Evolutionary conservation across 2,797 vertebrate species (phyloP), one percentile per base, ranked within the genome.

Genomic region (Microtus agrestis): DNA sequence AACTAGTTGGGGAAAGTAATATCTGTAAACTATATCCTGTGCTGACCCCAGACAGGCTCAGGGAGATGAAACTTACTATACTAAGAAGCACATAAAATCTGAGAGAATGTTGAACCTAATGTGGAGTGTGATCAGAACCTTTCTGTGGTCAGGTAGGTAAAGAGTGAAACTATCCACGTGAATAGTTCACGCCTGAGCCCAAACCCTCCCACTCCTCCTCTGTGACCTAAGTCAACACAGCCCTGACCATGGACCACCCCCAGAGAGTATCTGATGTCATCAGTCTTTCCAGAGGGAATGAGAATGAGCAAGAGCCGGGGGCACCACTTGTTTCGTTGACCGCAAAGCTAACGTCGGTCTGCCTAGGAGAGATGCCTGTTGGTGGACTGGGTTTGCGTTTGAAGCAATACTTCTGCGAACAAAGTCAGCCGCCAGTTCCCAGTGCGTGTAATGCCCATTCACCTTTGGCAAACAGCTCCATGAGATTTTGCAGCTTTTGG

Each of bases 251-350:
- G 6, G 71, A 2, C n/a, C 3, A n/a, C 23, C 54, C 14, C 17
- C 7, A 54, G 67, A n/a, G 1, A 54, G 14, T 25, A 71, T 29
- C 31, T 34, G 63, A 34, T 71, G 34, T 2, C 2, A 17, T 37
- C 90, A 63, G 17, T 87, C 51, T 63, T 80, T 40, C 31, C 19
- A 46, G n/a, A 81, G 23, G 48, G 25, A 54, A 48, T n/a, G n/a
- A n/a, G n/a, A n/a, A n/a, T n/a, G n/a, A n/a, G n/a, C n/a, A n/a
- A n/a, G n/a, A n/a, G n/a, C n/a, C n/a, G n/a, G n/a, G n/a, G n/a
- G n/a, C n/a, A n/a, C n/a, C 56, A 12, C 23, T 2, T n/a, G 19
- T 34, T 61, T 86, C 74, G 19, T 27, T 6, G 0, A 0, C 48
- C 48, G 43, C 29, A 29, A 51, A 65, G 31, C 37, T 73, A 19